Percentiles rank a stretch among this genome's conserved stretches.
phyloP scores from a whole-genome alignment of 2,113 vertebrate genomes.

The Formicarius rufipectus region DNA sequence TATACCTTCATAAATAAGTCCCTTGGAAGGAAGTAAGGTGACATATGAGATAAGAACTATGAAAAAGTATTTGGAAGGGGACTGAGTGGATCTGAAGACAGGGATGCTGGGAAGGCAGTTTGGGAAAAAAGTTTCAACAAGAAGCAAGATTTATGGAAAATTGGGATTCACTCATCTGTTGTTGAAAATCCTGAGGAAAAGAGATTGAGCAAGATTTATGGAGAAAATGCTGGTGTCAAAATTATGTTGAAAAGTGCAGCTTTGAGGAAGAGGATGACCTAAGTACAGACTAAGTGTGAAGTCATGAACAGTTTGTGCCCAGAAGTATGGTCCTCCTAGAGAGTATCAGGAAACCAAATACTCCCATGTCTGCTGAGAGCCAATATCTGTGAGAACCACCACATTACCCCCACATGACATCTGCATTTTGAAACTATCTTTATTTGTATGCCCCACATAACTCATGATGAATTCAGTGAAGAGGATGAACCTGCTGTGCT shows the following conservation, averaged over 20 bases:
- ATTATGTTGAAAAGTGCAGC: neutral
- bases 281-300: neutral
- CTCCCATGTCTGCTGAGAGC: neutral
- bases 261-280: neutral
- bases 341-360: neutral
- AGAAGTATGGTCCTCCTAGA: neutral
- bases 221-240: neutral
- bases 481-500: neutral
- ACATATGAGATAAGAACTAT: neutral
- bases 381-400: neutral
- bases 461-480: neutral
- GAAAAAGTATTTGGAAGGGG: neutral
- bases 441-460: neutral
- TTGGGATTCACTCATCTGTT: neutral
- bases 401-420: neutral
- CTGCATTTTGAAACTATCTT: neutral
- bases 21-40: neutral
- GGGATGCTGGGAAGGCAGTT: neutral
- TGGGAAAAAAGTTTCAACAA: neutral
- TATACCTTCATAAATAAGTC: neutral
- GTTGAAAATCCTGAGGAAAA: neutral
- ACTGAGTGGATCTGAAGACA: neutral
- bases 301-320: neutral
- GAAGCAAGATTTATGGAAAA: neutral
- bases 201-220: neutral